Conservation (phyloP, 2,888 invertebrate species). For the Allacma fusca region DNA sequence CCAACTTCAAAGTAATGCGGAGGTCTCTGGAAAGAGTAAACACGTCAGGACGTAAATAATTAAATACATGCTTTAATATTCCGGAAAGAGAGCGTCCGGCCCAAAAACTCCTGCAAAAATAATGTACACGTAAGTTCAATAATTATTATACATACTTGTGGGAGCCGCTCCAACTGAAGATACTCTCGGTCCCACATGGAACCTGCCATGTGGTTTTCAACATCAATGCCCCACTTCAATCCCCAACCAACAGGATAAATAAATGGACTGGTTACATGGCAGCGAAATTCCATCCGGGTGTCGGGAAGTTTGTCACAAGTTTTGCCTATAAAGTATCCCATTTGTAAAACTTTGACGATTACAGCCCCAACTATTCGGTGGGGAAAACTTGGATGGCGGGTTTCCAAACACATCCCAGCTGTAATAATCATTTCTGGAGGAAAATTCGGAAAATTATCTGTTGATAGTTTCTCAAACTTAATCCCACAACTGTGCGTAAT, state of each 20-base stretch:
- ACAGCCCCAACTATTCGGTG: constrained; percentile 30
- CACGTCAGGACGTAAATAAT: too few species aligned
- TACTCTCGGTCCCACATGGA: constrained; percentile 8
- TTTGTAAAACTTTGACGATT: constrained; percentile 20
- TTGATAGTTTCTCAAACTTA: background rate
- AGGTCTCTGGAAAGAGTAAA: constrained; percentile 1
- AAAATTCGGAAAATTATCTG: constrained; percentile 1
- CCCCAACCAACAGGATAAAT: constrained; percentile 31
- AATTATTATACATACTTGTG: constrained; percentile 17
- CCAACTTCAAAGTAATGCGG: constrained; percentile 31
- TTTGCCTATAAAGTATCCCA: constrained; percentile 30
- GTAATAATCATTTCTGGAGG: constrained; percentile 23
- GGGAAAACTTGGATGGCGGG: constrained; percentile 34
- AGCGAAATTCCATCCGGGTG: constrained; percentile 9
- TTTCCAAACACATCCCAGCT: constrained; percentile 34
- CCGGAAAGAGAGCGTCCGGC: too few species aligned
- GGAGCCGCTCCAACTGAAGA: constrained; percentile 11
- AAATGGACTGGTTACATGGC: constrained; percentile 25
- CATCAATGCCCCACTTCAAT: constrained; percentile 13
- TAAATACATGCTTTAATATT: too few species aligned
- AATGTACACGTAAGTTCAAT: background rate
- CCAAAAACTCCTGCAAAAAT: too few species aligned
- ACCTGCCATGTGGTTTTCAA: constrained; percentile 13
- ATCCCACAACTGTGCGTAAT: background rate
- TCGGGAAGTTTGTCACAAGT: constrained; percentile 22